A percentile compares a stretch with the other conserved stretches of the same genome.
These are phyloP conservation scores for Dissostichus mawsoni DNA, from an alignment of 2,113 vertebrate species.

Conservation along the genomic window DNA sequence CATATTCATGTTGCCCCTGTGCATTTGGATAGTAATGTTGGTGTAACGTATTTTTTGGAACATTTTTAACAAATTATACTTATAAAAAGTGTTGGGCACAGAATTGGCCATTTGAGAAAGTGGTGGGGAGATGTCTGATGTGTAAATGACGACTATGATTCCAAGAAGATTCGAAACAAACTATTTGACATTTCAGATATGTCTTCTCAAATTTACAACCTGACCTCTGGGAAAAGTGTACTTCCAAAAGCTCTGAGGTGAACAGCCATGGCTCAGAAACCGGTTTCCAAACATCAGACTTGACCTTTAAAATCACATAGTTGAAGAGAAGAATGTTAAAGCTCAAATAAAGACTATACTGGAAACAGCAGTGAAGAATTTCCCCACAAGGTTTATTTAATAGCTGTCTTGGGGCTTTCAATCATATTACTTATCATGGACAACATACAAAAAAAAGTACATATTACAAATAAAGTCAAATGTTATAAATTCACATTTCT, in stretches of 20 bases:
- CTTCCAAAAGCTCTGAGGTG: conserved; percentile 13
- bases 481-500: too few relatives aligned
- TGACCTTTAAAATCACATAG: conserved; percentile 49
- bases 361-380: not conserved
- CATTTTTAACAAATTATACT: too few relatives aligned
- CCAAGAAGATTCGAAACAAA: not conserved
- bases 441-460: not conserved
- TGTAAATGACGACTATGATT: too few relatives aligned
- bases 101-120: too few relatives aligned
- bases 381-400: not conserved
- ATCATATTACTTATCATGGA: not conserved
- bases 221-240: not conserved
- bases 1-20: too few relatives aligned
- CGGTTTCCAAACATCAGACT: conserved; percentile 10
- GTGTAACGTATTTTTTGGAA: too few relatives aligned
- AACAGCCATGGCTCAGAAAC: not conserved
- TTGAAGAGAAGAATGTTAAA: conserved; percentile 1
- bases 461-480: too few relatives aligned
- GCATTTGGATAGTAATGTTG: too few relatives aligned
- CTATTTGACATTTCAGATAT: conserved; percentile 26
- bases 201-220: conserved; percentile 3
- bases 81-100: too few relatives aligned
- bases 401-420: not conserved
- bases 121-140: too few relatives aligned
- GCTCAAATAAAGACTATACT: not conserved